Percentiles rank a stretch among this genome's conserved stretches.
Evolutionary conservation across 2,113 vertebrate genomes (phyloP).

Genomic region (Piliocolobus tephrosceles): DNA sequence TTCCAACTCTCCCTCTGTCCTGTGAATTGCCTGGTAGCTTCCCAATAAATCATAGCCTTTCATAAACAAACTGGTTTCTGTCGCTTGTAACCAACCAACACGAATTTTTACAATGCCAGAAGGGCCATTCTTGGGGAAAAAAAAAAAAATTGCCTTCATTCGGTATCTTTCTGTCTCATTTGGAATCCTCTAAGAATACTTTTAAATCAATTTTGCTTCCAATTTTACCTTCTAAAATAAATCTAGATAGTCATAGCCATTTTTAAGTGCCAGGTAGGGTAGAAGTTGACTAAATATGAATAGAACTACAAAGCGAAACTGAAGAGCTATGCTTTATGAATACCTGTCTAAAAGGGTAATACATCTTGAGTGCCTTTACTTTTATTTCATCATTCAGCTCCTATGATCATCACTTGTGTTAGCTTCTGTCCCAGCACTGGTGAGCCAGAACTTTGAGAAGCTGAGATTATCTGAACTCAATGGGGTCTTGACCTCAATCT

Average conservation of each 20-base stretch:
- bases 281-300: neutral
- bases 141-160: neutral
- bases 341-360: neutral
- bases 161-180: neutral
- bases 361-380: fast-evolving
- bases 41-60: fast-evolving
- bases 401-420: fast-evolving
- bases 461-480: neutral
- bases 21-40: neutral
- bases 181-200: neutral
- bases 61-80: neutral
- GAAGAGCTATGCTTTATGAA: neutral
- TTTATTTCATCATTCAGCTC: neutral
- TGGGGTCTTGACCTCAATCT: neutral
- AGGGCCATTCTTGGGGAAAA: neutral
- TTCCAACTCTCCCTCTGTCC: too few relatives aligned
- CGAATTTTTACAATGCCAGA: neutral
- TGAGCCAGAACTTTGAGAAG: neutral
- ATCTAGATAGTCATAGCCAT: neutral
- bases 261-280: neutral
- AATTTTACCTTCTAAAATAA: neutral
- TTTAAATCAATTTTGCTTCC: neutral
- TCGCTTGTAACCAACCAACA: neutral
- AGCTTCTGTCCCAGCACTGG: neutral
- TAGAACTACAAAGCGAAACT: neutral